phyloP scores from a whole-genome alignment of 1,140 invertebrate species.

The Lucilia sericata region DNA sequence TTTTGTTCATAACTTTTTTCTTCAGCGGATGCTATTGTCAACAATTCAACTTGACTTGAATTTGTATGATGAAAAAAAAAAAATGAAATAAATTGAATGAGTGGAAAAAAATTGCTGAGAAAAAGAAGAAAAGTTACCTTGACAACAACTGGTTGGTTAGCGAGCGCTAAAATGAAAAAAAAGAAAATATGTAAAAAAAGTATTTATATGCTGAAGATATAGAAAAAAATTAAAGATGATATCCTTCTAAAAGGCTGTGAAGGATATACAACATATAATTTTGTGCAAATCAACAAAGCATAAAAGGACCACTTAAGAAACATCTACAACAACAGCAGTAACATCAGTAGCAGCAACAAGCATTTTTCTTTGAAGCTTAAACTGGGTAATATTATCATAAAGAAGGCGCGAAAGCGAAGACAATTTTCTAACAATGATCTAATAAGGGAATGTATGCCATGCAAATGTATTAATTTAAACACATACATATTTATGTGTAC shows the following conservation, averaged over 20 bases:
- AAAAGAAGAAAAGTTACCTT: slow-evolving; percentile 25
- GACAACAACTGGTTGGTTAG: slow-evolving; percentile 35
- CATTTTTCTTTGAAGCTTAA: slow-evolving; percentile 33
- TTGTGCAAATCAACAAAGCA: slow-evolving; percentile 36
- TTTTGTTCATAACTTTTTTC: slow-evolving; percentile 8
- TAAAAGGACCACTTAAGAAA: slow-evolving; percentile 39
- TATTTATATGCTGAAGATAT: not conserved
- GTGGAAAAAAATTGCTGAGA: slow-evolving; percentile 6
- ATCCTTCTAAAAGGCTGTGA: slow-evolving; percentile 32
- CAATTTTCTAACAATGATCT: slow-evolving; percentile 27
- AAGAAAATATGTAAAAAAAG: not conserved
- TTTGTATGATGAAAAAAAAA: slow-evolving; percentile 24
- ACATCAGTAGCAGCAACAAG: not conserved
- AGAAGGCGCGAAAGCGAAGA: slow-evolving; percentile 27
- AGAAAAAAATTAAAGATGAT: slow-evolving; percentile 26
- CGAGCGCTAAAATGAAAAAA: slow-evolving; percentile 9
- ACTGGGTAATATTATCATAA: not conserved
- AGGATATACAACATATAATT: slow-evolving; percentile 8
- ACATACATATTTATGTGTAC: not conserved
- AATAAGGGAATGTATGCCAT: not conserved
- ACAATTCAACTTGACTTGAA: slow-evolving; percentile 36
- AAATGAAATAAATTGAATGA: slow-evolving; percentile 7
- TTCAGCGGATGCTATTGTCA: slow-evolving; percentile 15
- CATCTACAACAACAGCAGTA: not conserved
- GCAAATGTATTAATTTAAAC: not conserved